These are phyloP conservation scores for Xiphophorus maculatus DNA, from an alignment of 2,113 vertebrate species.

Conservation along the genomic window DNA sequence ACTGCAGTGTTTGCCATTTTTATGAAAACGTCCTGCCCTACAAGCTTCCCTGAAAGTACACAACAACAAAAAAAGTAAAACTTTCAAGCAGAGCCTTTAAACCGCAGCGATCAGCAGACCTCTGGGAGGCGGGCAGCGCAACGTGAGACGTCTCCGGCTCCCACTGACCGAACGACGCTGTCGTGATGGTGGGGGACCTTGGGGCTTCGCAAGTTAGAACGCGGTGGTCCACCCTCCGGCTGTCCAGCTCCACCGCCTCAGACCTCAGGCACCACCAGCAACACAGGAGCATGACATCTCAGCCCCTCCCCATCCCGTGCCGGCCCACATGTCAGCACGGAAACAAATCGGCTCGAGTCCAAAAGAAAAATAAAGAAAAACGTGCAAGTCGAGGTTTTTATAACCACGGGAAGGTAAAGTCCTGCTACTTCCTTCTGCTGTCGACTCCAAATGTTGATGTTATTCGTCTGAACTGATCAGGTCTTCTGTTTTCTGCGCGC, in stretches of 20 bases:
- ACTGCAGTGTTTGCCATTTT: background rate
- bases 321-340: conserved; percentile 59
- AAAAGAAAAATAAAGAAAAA: background rate
- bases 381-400: conserved; percentile 2
- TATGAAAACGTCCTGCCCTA: background rate
- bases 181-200: conserved; percentile 71
- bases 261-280: conserved; percentile 90
- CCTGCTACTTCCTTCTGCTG: conserved; percentile 28
- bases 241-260: conserved; percentile 85
- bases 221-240: conserved; percentile 83
- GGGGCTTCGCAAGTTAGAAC: conserved; percentile 82
- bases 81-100: conserved; percentile 4
- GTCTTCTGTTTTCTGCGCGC: conserved; percentile 11
- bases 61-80: no score
- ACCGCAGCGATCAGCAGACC: conserved; percentile 55
- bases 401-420: background rate
- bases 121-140: conserved; percentile 53
- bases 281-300: conserved; percentile 89
- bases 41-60: background rate
- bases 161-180: conserved; percentile 73
- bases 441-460: conserved; percentile 1
- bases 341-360: conserved; percentile 17
- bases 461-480: background rate
- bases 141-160: conserved; percentile 54
- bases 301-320: conserved; percentile 66